These are phyloP conservation scores for Drosophila asahinai DNA, from an alignment of 1,140 invertebrate species.

Conservation along the genomic window DNA sequence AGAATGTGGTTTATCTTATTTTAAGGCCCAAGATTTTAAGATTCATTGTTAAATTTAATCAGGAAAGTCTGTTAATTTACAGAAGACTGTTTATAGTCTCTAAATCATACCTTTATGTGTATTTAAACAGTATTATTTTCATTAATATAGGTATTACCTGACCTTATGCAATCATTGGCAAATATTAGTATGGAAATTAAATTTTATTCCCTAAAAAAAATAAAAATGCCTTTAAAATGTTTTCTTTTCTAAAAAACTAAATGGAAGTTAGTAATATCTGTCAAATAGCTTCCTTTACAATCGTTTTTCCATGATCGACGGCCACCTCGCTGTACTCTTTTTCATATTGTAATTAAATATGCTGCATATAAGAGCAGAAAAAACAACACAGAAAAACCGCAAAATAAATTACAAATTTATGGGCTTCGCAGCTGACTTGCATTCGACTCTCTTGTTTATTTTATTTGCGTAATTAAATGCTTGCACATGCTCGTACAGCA, in stretches of 20 bases:
- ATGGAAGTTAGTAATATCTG: background rate
- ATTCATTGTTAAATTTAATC: no score
- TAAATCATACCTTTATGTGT: background rate
- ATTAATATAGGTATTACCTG: no score
- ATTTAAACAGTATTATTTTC: background rate
- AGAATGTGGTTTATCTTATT: background rate
- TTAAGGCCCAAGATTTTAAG: no score
- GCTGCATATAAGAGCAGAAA: background rate
- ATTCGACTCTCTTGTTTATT: conserved; percentile 58
- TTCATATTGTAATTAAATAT: conserved; percentile 31
- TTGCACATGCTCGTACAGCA: conserved; percentile 42
- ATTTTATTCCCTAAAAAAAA: no score
- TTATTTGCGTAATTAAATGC: conserved; percentile 69
- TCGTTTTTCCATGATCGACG: background rate
- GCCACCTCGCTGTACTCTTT: background rate
- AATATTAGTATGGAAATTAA: no score
- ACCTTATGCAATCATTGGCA: no score
- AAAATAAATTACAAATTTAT: conserved; percentile 64
- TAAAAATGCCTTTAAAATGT: no score
- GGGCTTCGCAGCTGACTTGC: conserved; percentile 31
- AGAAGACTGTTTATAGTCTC: background rate
- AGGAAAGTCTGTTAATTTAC: no score
- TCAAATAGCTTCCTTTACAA: background rate
- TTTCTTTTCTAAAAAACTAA: no score
- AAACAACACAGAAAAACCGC: conserved; percentile 1